Evolutionary conservation across 2,888 invertebrate species (phyloP), one percentile per base, ranked within the genome.

Genomic region (Cheilosia impressa): DNA sequence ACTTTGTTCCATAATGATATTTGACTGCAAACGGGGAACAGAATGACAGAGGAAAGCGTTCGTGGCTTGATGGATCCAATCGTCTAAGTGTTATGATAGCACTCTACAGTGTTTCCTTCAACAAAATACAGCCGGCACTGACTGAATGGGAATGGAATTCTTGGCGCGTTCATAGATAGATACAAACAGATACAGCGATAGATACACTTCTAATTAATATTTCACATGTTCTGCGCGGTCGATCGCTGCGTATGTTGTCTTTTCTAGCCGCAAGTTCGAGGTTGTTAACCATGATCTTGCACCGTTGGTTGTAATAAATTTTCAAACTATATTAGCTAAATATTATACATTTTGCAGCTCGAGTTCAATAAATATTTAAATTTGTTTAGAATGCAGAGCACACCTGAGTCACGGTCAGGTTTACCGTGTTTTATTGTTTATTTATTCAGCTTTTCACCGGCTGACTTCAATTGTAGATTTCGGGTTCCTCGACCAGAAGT

Each of bases 71-170:
- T 69, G 78, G 62, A 66, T 79, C 69, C 68, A 79, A 72, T 63
- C 65, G 73, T 41, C 50, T 50, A 58, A 84, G 69, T 80, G 69
- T 53, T 84, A 19, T 58, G 55, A 68, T 63, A 77, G 53, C 55
- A 50, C 62, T 75, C 38, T 45, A 66, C 72, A 47, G 55, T 50
- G 34, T 38, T 55, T 57, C 63, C 41, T 38, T 38, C 73, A 17
- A 22, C 27, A 38, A 19, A 27, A 60, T 27, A 31, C 47, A 68
- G 65, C 66, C 65, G 52, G 50, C 50, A 72, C 76, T 85, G 71
- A 85, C 85, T 71, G 76, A 85, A 77, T 43, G 57, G 43, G 50
- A 85, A 72, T 85, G 85, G 81, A 85, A 81, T 85, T 81, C 71
- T 45, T 47, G 34, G 60, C 68, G 47, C n/a, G 41, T 47, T 68